Conservation (phyloP, 2,797 vertebrate genomes). For the Micromesistius poutassou region DNA sequence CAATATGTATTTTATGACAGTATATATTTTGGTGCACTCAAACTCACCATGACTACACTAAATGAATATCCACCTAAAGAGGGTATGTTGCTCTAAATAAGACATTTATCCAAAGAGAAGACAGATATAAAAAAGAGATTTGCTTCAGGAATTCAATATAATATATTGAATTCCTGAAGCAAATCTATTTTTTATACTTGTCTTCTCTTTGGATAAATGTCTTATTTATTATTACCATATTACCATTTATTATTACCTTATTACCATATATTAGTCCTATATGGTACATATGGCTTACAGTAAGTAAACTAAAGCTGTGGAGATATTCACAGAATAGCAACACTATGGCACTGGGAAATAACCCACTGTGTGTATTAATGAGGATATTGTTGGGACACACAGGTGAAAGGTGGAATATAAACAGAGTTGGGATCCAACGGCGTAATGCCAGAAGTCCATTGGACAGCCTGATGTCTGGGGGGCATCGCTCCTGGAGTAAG, state of each 20-base stretch:
- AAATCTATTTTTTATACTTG: too few relatives aligned
- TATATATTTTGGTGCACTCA: not conserved
- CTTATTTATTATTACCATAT: too few relatives aligned
- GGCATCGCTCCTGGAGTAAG: slow-evolving; percentile 11
- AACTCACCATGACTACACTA: not conserved
- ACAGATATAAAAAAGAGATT: not conserved
- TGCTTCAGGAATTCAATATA: too few relatives aligned
- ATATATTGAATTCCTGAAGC: too few relatives aligned
- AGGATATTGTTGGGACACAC: too few relatives aligned
- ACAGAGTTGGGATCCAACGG: slow-evolving; percentile 29
- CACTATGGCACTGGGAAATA: too few relatives aligned
- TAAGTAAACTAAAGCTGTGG: not conserved
- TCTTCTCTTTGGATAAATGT: not conserved
- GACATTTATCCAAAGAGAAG: not conserved
- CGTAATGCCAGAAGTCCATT: slow-evolving; percentile 29
- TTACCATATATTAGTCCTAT: too few relatives aligned
- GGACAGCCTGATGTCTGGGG: slow-evolving; percentile 45
- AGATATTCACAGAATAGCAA: not conserved
- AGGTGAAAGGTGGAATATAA: not conserved
- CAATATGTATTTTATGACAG: not conserved
- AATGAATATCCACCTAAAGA: too few relatives aligned
- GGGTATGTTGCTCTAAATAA: too few relatives aligned
- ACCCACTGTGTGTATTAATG: too few relatives aligned
- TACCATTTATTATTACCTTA: too few relatives aligned
- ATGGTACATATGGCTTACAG: not conserved